Percentiles rank a stretch among this genome's conserved stretches.
Conservation (phyloP, 2,888 invertebrate species). For the Dinocampus coccinellae region DNA sequence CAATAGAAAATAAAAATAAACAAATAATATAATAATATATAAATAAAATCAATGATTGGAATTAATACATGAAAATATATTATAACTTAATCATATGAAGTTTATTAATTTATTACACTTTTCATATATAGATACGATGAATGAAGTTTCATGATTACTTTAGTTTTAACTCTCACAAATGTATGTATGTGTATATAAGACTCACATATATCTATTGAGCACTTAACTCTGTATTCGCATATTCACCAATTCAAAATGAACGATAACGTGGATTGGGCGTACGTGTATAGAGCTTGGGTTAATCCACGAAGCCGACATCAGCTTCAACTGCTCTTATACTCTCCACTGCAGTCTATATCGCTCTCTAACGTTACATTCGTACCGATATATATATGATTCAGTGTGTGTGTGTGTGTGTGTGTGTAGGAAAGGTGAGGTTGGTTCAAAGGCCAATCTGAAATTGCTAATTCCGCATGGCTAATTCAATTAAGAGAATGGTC, state of each 20-base stretch:
- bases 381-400: no score
- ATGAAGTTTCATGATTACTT: slow-evolving; percentile 1
- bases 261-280: slow-evolving; percentile 16
- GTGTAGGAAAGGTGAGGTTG: slow-evolving; percentile 15
- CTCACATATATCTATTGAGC: slow-evolving; percentile 5
- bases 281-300: slow-evolving; percentile 1
- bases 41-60: neutral
- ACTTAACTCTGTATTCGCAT: slow-evolving; percentile 6
- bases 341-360: neutral
- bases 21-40: neutral
- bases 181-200: neutral
- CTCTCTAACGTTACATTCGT: neutral
- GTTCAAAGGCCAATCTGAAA: slow-evolving; percentile 60
- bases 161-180: neutral
- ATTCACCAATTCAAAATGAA: slow-evolving; percentile 19
- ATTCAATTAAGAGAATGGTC: slow-evolving; percentile 66
- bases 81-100: neutral
- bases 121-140: neutral
- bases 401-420: no score
- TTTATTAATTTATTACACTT: neutral
- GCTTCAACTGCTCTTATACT: slow-evolving; percentile 2
- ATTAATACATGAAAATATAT: neutral
- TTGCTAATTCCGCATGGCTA: slow-evolving; percentile 65
- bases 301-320: slow-evolving; percentile 21
- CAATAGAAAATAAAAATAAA: neutral